Base-by-base conservation (phyloP, 2,113 vertebrate species). In the Peromyscus californicus region DNA sequence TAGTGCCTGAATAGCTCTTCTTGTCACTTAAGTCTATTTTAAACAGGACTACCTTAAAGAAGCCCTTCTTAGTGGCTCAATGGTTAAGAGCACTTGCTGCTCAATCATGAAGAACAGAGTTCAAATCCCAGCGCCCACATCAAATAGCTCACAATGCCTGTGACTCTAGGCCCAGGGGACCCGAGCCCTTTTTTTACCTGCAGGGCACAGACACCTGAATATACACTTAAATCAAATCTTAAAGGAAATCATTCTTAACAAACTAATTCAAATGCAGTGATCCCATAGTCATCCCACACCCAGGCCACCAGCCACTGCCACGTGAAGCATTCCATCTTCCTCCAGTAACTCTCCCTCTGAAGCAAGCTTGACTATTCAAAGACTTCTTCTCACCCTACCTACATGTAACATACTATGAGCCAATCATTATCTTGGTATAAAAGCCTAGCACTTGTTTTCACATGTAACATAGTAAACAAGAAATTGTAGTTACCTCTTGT, bases 401-500 rank as follows among this genome's bases (percentile, higher is more conserved):
- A 75, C 5, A n/a, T 0, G 70, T 33, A 90, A 88, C 33, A 76
- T 21, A 82, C 29, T 74, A 94, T 16, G 83, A 65, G 72, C n/a
- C 54, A 79, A 89, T 89, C 61, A 89, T 39, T 24, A 75, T 63
- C 51, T 91, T 59, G 67, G 61, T 82, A 89, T 94, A 86, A 98
- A 96, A 92, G 21, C 17, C 54, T 89, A 76, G 65, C 26, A 65
- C 54, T 96, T 93, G 36, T 94, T 97, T 95, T 89, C 57, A 94
- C 36, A 83, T 74, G 61, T 10, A 96, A 94, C 29, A 69, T 67
- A 95, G 92, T 16, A 9, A 26, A 67, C 1, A 13, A 97, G n/a
- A 97, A 97, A 90, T 0, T 45, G 7, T 65, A 98, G 63, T 97
- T 99, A 99, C 99, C 99, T 99, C 99, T 99, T 84, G 99, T 99